Evolutionary conservation across 2,797 vertebrate genomes (phyloP), one percentile per base, ranked within the genome.

Genomic region (Phataginus tricuspis): DNA sequence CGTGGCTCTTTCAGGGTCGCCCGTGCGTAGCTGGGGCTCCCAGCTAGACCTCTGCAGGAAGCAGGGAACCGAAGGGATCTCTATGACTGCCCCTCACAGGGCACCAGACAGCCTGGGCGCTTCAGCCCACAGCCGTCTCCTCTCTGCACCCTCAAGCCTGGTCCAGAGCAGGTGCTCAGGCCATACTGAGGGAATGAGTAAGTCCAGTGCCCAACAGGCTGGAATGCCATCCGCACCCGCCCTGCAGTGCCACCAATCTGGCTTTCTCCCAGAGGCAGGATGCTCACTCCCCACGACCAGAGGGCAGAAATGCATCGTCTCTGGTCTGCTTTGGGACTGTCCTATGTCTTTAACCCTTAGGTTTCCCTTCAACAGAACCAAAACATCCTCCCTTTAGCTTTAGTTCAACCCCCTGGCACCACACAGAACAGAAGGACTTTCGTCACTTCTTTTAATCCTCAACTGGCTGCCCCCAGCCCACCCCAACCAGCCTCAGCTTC

Each of bases 21-120:
- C 29, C 63, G 2, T 0, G 7, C 14, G 79, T 5, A 51, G 49
- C 51, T 21, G 15, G 29, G 14, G 4, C 8, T 19, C 37, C 45
- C 31, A 53, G 45, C 27, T 57, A 59, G 66, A 31, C 34, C 25
- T 68, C 29, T 53, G 18, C 51, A 51, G 66, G 29, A 77, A 49
- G 51, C 11, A 23, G 37, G 57, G 15, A 10, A 31, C 11, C 75
- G 79, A 78, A 59, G 31, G 51, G 8, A 45, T 72, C 42, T 27
- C 37, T 1, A 29, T 0, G 37, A 19, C 27, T 2, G 4, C 15
- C 37, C 16, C 25, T 79, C 5, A 4, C 37, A 0, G 0, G 57
- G 29, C 45, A 23, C 71, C 5, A 10, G 37, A 19, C 1, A 3
- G 45, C 34, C 29, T 14, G 11, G 34, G 69, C 13, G 23, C 31